These are phyloP conservation scores for Turdus rufiventris DNA, from an alignment of 2,113 vertebrate species.

Conservation along the genomic window DNA sequence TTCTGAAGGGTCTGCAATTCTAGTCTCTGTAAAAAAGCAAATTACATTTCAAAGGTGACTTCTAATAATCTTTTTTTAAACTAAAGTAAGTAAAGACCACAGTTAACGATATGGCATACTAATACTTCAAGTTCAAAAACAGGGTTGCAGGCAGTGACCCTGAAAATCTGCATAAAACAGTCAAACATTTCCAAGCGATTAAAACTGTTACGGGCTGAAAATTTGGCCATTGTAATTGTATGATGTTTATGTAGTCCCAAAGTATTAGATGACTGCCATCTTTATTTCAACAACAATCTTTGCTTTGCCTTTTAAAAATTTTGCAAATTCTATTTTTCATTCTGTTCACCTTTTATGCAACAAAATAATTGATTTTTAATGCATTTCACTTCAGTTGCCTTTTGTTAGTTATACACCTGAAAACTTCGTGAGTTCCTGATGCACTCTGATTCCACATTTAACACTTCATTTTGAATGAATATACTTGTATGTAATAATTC, in stretches of 20 bases:
- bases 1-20: background rate
- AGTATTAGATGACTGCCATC: background rate
- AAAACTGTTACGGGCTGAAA: background rate
- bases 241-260: background rate
- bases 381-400: background rate
- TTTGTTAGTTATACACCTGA: background rate
- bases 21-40: background rate
- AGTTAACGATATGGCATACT: background rate
- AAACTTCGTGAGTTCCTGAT: background rate
- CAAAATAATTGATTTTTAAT: background rate
- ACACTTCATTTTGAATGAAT: background rate
- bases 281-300: background rate
- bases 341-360: background rate
- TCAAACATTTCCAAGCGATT: background rate
- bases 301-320: background rate
- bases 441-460: background rate
- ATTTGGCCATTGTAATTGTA: background rate
- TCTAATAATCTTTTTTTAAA: background rate
- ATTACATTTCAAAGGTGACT: background rate
- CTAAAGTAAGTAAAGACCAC: background rate
- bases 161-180: background rate
- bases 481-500: background rate
- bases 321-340: background rate
- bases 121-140: background rate
- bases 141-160: background rate